These are phyloP conservation scores for Euwallacea fornicatus DNA, from an alignment of 1,140 invertebrate species.

Conservation along the genomic window DNA sequence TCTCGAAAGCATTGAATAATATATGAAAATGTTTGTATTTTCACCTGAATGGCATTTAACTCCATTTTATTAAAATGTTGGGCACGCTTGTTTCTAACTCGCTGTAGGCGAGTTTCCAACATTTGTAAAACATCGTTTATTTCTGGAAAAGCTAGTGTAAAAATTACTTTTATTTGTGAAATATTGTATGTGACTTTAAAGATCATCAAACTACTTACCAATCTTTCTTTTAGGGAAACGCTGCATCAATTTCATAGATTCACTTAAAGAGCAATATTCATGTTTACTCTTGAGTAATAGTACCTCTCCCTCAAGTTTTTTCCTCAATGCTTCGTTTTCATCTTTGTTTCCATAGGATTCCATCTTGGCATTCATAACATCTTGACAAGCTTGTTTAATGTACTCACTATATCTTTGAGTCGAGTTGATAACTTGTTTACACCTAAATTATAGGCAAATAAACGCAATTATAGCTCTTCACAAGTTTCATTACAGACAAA, in stretches of 20 bases:
- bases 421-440: constrained; percentile 64
- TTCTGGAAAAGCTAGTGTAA: not conserved
- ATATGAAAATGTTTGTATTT: constrained; percentile 37
- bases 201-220: not conserved
- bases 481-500: not conserved
- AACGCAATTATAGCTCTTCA: not conserved
- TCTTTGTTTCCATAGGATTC: constrained; percentile 51
- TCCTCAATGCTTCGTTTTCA: constrained; percentile 23
- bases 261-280: not conserved
- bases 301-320: constrained; percentile 5
- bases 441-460: constrained; percentile 44
- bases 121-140: not conserved
- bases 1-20: constrained; percentile 11
- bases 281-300: not conserved
- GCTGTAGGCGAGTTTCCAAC: constrained; percentile 15
- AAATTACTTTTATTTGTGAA: not conserved
- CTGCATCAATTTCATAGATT: not conserved
- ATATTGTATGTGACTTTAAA: not conserved
- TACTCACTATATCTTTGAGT: constrained; percentile 63
- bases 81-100: constrained; percentile 18
- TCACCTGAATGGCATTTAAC: constrained; percentile 37
- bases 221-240: too few species aligned
- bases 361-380: constrained; percentile 63
- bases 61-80: constrained; percentile 40
- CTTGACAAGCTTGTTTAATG: constrained; percentile 58